phyloP scores from a whole-genome alignment of 2,888 invertebrate genomes.

The Apamea sordens region DNA sequence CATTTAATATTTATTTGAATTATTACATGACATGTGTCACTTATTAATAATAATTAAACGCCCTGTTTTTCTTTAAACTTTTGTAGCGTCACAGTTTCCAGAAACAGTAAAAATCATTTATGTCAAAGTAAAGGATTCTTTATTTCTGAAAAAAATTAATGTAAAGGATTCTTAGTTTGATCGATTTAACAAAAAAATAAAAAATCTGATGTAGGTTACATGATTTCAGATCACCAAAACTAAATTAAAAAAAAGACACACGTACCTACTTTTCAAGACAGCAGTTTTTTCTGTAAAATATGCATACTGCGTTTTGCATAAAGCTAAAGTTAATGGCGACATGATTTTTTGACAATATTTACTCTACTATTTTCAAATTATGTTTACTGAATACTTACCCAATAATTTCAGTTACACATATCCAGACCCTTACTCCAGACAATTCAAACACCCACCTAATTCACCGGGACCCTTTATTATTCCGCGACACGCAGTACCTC shows the following conservation, averaged over 20 bases:
- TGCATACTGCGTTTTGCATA: neutral
- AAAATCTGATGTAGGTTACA: neutral
- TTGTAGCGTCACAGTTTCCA: neutral
- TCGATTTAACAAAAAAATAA: too few species aligned
- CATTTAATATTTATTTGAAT: constrained; percentile 20
- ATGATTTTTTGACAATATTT: neutral
- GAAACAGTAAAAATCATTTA: neutral
- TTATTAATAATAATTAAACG: neutral
- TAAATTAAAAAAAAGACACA: neutral
- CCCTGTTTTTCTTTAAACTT: neutral
- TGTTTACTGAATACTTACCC: neutral
- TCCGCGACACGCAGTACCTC: constrained; percentile 61
- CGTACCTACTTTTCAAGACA: too few species aligned
- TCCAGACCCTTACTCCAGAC: neutral
- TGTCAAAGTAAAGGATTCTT: too few species aligned
- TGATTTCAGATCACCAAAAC: neutral
- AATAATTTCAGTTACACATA: neutral
- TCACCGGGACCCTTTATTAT: constrained; percentile 33
- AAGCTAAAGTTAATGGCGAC: neutral
- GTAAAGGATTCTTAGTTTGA: too few species aligned
- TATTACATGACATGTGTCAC: constrained; percentile 18
- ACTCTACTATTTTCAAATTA: neutral
- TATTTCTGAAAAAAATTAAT: too few species aligned
- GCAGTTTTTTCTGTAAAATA: neutral
- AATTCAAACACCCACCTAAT: constrained; percentile 20